Evolutionary conservation across 2,888 invertebrate species (phyloP).

Genomic region (Hylaea fasciaria): DNA sequence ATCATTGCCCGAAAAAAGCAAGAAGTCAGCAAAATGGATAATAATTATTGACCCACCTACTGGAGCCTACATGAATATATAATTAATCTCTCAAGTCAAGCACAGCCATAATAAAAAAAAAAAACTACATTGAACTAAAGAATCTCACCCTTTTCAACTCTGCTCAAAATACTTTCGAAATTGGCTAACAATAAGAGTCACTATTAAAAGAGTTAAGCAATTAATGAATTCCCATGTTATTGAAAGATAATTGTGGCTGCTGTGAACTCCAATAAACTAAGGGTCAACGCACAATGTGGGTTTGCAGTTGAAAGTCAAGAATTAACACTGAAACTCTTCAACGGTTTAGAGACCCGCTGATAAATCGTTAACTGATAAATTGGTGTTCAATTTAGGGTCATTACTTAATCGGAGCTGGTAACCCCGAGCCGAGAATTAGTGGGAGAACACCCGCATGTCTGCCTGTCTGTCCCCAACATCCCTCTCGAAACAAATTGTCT

Average conservation of each 20-base stretch:
- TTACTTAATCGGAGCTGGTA: constrained; percentile 67
- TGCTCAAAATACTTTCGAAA: too few relatives aligned
- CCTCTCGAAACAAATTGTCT: constrained; percentile 68
- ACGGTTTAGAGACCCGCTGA: constrained; percentile 24
- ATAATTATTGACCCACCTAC: too few relatives aligned
- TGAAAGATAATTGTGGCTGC: not conserved
- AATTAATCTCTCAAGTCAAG: too few relatives aligned
- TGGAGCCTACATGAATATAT: too few relatives aligned
- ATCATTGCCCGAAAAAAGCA: too few relatives aligned
- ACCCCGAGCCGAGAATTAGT: constrained; percentile 61
- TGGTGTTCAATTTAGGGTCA: constrained; percentile 74
- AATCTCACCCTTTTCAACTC: too few relatives aligned
- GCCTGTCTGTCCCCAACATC: constrained; percentile 60
- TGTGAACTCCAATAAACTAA: constrained; percentile 12
- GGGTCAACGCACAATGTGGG: constrained; percentile 35
- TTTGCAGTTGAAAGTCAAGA: constrained; percentile 20
- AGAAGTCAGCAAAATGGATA: too few relatives aligned
- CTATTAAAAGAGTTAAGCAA: not conserved
- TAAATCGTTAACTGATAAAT: constrained; percentile 70
- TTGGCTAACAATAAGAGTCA: too few relatives aligned
- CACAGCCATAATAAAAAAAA: too few relatives aligned
- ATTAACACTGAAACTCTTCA: constrained; percentile 20
- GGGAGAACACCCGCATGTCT: constrained; percentile 68
- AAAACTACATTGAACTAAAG: too few relatives aligned
- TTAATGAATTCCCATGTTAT: not conserved